Evolutionary conservation across 1,140 invertebrate species (phyloP), one percentile per base, ranked within the genome.

Genomic region (Bradynema listronoti): DNA sequence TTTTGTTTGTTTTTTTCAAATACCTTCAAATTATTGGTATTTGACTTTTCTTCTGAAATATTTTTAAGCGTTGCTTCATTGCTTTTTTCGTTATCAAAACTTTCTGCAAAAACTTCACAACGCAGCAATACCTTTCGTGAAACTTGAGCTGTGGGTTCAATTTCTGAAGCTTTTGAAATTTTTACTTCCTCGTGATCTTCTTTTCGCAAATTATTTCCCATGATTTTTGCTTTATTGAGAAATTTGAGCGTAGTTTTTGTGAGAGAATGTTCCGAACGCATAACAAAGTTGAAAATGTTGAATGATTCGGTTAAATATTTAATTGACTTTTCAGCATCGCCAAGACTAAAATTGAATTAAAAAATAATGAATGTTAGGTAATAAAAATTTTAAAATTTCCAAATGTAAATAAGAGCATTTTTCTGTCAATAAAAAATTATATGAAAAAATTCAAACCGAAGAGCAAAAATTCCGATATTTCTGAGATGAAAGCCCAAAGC

Each of bases 401-500:
- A 11, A 39, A 19, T 39, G 36, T 11, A 11, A 39, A 39, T 39
- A 39, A 11, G 11, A 39, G 11, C 19, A 11, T 11, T 39, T 11
- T 19, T 11, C 11, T 11, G 11, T 11, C 36, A 11, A 19, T 39
- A 11, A 49, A 14, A 49, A 49, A 49, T 11, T 11, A 14, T 11
- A 49, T 30, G 9, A 16, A 24, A 3, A 52, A 14, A 27, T 11
- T 7, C 32, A 19, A 32, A 59, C 57, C 24, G 22, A 47, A 45
- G 63, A 16, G 33, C 41, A 25, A 63, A 63, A n/a, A 63, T 66
- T 41, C 61, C 68, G 36, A 71, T 71, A 56, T 72, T 71, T n/a
- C 63, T 45, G 19, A 72, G 53, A 49, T 75, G 68, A 36, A 72
- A 72, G 2, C 64, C 72, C 24, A 72, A 54, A 14, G 69, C 70